Evolutionary conservation across 2,888 invertebrate genomes (phyloP), one percentile per base, ranked within the genome.

Genomic region (Geophilus truncorum): DNA sequence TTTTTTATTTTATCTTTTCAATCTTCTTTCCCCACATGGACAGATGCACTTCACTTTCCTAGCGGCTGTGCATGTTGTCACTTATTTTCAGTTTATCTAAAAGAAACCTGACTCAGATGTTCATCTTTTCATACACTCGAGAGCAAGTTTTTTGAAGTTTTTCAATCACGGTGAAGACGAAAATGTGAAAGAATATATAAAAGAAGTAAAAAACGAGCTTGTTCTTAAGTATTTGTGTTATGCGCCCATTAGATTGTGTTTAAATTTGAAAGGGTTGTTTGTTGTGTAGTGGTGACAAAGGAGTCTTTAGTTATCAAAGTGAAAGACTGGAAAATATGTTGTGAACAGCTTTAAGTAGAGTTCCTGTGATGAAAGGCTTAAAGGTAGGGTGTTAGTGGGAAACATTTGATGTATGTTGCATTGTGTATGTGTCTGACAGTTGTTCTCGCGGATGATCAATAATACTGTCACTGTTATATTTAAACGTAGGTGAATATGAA

Each of bases 11-110:
- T 70, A 70, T 70, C 70, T 70, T 70, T 70, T 70, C 70, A 70
- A 70, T 70, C 70, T 70, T 70, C 70, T 70, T 70, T 70, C 15
- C 25, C 70, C 70, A 70, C 70, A 70, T n/a, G 70, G 70, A 70
- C 70, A 70, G 70, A 70, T 70, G 70, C 70, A 70, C 70, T 70
- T 70, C 70, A 70, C 70, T 70, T 70, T 70, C 25, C 25, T 28
- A 70, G 70, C 28, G 28, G 25, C 28, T 70, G 70, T 70, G 70
- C 70, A 70, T 70, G 25, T 28, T 70, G 70, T 70, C 70, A 70
- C 70, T 70, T 70, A 70, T 70, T 70, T 70, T 70, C 28, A 25
- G 28, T 23, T 70, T 70, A 70, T 70, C 70, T 70, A 5, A n/a
- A n/a, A 12, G 28, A 70, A 70, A 70, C 70, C 70, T 25, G 70